Conservation (phyloP, 2,797 vertebrate species). For the Apodemus agrarius region DNA sequence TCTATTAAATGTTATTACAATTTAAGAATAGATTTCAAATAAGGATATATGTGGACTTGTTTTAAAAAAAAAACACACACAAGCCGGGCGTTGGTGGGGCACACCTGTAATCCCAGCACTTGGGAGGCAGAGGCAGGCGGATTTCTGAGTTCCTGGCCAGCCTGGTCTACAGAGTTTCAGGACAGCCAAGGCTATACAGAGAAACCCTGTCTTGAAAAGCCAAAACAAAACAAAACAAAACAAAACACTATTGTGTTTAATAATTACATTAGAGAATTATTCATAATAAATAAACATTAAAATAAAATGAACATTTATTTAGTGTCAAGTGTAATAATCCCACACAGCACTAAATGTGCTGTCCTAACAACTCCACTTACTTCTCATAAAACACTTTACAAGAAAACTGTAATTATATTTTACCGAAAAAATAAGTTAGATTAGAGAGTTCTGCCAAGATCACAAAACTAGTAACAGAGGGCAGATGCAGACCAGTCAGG, state of each 20-base stretch:
- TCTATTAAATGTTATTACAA: neutral
- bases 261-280: conserved; percentile 18
- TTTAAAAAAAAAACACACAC: too few species aligned
- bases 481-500: neutral
- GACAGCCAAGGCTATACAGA: too few species aligned
- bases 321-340: neutral
- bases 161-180: too few species aligned
- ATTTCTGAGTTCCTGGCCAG: too few species aligned
- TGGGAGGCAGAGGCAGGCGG: too few species aligned
- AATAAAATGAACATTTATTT: neutral
- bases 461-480: neutral
- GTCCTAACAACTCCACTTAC: conserved; percentile 9
- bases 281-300: neutral
- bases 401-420: conserved; percentile 5
- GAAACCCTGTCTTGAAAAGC: too few species aligned
- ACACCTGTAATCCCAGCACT: too few species aligned
- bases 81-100: too few species aligned
- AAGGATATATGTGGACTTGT: neutral
- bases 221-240: too few species aligned
- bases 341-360: conserved; percentile 26
- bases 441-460: conserved; percentile 15
- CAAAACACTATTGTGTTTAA: neutral
- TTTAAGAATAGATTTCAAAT: conserved; percentile 21
- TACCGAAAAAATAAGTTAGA: conserved; percentile 14
- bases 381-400: neutral